A percentile compares a stretch with the other conserved stretches of the same genome.
phyloP scores from a whole-genome alignment of 2,797 vertebrate species.

The Microctenopoma steveboyesi region DNA sequence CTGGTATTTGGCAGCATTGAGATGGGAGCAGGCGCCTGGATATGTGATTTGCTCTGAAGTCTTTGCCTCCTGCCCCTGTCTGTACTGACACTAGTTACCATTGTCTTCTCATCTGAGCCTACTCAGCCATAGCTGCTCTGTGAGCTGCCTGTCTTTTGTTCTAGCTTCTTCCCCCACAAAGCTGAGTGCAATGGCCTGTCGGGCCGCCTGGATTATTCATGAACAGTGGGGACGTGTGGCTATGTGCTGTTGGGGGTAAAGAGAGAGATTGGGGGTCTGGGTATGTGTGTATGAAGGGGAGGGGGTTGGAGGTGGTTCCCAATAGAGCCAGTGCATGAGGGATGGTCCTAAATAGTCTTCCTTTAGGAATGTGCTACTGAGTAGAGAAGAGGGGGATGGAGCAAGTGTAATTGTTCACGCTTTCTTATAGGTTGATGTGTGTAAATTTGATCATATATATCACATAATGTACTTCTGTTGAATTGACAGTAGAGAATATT shows the following conservation, averaged over 20 bases:
- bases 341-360: conserved; percentile 63
- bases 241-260: conserved; percentile 73
- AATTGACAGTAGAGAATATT: conserved; percentile 5
- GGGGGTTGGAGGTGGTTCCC: conserved; percentile 48
- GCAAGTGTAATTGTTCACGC: conserved; percentile 35
- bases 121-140: conserved; percentile 78
- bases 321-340: conserved; percentile 65
- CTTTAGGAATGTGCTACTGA: conserved; percentile 72
- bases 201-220: conserved; percentile 85
- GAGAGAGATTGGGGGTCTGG: conserved; percentile 63
- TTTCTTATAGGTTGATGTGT: background rate
- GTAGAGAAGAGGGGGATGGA: conserved; percentile 40
- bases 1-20: conserved; percentile 71
- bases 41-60: conserved; percentile 77
- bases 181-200: conserved; percentile 77
- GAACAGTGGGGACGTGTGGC: conserved; percentile 83
- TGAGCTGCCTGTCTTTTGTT: conserved; percentile 83
- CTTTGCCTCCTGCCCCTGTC: conserved; percentile 73
- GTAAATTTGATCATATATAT: conserved; percentile 6
- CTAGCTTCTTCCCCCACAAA: conserved; percentile 78
- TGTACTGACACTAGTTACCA: conserved; percentile 77
- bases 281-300: conserved; percentile 45
- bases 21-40: conserved; percentile 63
- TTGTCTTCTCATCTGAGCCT: conserved; percentile 79
- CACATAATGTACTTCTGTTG: conserved; percentile 19